Conservation (phyloP, 2,888 invertebrate genomes). For the Tenthredo notha region DNA sequence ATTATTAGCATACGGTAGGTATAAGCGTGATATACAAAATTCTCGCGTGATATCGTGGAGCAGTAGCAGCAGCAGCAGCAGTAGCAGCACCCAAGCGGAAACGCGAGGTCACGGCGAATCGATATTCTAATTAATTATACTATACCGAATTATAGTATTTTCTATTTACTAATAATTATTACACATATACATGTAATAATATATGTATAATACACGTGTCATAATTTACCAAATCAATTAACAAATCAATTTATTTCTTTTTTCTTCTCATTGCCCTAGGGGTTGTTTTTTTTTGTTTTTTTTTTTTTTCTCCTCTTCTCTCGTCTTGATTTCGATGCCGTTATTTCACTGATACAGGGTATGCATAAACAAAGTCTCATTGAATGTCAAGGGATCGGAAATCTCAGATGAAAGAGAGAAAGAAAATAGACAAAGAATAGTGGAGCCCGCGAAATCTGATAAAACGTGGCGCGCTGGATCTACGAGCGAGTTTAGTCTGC, state of each 20-base stretch:
- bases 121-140: constrained; percentile 56
- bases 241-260: neutral
- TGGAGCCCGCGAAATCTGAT: constrained; percentile 38
- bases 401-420: neutral
- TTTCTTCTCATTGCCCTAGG: neutral
- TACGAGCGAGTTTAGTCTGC: neutral
- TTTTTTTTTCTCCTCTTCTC: neutral
- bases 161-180: constrained; percentile 10
- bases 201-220: neutral
- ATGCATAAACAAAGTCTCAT: constrained; percentile 15
- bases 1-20: constrained; percentile 51
- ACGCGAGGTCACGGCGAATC: constrained; percentile 55
- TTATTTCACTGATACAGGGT: neutral
- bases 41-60: constrained; percentile 44
- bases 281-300: no score
- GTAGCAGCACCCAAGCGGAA: constrained; percentile 7
- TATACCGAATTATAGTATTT: constrained; percentile 26
- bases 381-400: constrained; percentile 38
- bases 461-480: constrained; percentile 13
- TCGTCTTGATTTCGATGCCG: neutral
- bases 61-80: neutral
- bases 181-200: neutral
- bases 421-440: neutral
- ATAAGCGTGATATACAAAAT: constrained; percentile 34
- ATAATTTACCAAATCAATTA: no score